Evolutionary conservation across 2,888 invertebrate species (phyloP).

Genomic region (Idaea biselata): DNA sequence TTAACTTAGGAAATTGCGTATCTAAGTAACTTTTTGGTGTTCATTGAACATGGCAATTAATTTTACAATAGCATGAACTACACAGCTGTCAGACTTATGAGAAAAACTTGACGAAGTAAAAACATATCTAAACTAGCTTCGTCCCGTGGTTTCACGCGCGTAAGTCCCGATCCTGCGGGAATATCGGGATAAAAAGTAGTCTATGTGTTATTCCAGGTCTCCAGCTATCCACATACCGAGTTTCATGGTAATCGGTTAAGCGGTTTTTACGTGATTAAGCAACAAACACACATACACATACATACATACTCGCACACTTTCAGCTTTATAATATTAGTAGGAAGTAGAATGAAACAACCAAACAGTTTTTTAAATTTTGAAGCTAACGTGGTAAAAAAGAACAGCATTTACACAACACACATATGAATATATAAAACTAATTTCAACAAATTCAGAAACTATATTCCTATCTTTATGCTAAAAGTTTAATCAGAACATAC

Average conservation of each 20-base stretch:
- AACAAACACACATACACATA: too few relatives aligned
- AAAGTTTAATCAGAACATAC: not conserved
- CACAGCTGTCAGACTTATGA: conserved; percentile 20
- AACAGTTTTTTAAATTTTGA: not conserved
- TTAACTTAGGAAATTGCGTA: conserved; percentile 29
- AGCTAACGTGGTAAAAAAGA: not conserved
- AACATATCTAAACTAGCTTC: not conserved
- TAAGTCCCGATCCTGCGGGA: too few relatives aligned
- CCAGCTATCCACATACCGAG: too few relatives aligned
- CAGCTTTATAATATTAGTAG: too few relatives aligned
- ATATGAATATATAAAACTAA: not conserved
- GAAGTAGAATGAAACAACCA: too few relatives aligned
- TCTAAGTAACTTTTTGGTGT: conserved; percentile 14
- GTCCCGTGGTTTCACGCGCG: too few relatives aligned
- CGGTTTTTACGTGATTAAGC: too few relatives aligned
- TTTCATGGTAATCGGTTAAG: too few relatives aligned
- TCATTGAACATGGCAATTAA: conserved; percentile 21
- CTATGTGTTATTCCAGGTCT: too few relatives aligned
- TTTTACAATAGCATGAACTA: conserved; percentile 21
- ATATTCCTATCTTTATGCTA: not conserved
- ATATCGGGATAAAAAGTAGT: too few relatives aligned
- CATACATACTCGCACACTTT: too few relatives aligned
- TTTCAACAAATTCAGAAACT: not conserved
- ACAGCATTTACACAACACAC: not conserved
- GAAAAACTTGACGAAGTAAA: not conserved